Base-by-base conservation (phyloP, 2,797 vertebrate species). In the Enteromius argenteus region DNA sequence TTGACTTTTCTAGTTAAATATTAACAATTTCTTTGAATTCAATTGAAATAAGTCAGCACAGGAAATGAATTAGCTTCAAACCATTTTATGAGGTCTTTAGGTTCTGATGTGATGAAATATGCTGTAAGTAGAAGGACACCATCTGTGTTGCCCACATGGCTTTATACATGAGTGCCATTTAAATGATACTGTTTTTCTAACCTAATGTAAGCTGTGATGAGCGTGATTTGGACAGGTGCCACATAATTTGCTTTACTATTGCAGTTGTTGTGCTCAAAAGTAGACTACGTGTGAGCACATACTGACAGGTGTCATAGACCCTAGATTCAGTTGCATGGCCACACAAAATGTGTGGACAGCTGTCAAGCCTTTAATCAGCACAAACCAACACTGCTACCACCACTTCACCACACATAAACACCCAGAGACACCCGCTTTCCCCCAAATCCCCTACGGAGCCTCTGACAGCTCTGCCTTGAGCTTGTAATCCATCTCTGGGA, bases 401-500 rank as follows among this genome's bases (percentile, higher is more conserved):
- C 82, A 68, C 46, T 78, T 53, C 74, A 39, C 49, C 27, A 17
- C 73, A 78, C 35, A 77, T 68, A 84, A 78, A 78, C 64, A 67
- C 84, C 69, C 78, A 74, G 44, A 76, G 60, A 56, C 79, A 51
- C 46, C 17, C 27, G 10, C 72, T 14, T 39, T 39, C 56, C 68
- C 14, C 67, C 49, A 21, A 80, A 49, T 80, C 39, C 81, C 56
- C 86, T 21, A 27, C 35, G 67, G 78, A 75, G 60, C 46, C 10
- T 67, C 72, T 85, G 87, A 77, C 85, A 87, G 77, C 80, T 80
- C 71, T 84, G 51, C 79, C 68, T 42, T 64, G 80, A 83, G 85
- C 83, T 88, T 79, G 71, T 46, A 53, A 82, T 83, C 27, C 72
- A 68, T 81, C 77, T 88, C 56, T 37, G 80, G 83, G 87, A 88